These are phyloP conservation scores for Pardosa pseudoannulata DNA, from an alignment of 2,888 invertebrate species.

Conservation along the genomic window DNA sequence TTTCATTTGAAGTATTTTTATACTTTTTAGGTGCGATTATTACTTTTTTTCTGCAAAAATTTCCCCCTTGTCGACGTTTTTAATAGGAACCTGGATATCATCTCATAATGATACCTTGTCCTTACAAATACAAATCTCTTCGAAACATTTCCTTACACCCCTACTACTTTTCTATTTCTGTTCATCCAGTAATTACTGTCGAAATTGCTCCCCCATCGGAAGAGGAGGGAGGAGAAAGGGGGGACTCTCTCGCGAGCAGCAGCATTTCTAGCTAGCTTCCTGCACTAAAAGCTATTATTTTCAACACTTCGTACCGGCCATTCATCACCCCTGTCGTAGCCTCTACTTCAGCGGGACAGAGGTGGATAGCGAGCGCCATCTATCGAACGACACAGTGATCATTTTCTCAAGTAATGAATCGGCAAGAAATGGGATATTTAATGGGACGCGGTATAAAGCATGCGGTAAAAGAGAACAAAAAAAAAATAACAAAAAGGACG, in stretches of 20 bases:
- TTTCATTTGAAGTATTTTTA: too few species aligned
- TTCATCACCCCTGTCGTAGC: constrained; percentile 48
- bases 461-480: background rate
- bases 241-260: constrained; percentile 10
- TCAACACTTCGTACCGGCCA: constrained; percentile 49
- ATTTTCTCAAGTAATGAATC: constrained; percentile 11
- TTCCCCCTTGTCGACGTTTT: background rate
- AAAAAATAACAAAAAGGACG: too few species aligned
- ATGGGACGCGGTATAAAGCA: background rate
- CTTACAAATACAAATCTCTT: background rate
- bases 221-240: background rate
- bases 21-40: too few species aligned
- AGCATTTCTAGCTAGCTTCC: constrained; percentile 60
- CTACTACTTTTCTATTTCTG: constrained; percentile 18
- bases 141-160: background rate
- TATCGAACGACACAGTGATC: constrained; percentile 2
- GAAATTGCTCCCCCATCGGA: constrained; percentile 33
- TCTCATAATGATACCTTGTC: constrained; percentile 8
- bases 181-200: constrained; percentile 33
- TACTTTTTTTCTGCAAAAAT: too few species aligned
- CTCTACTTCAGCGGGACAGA: background rate
- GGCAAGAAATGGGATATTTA: constrained; percentile 22
- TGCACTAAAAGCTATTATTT: constrained; percentile 69
- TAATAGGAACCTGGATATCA: constrained; percentile 12
- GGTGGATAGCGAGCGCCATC: constrained; percentile 42